A percentile compares a stretch with the other conserved stretches of the same genome.
Conservation (phyloP, 2,888 invertebrate species). For the Rotaria magnacalcarata region DNA sequence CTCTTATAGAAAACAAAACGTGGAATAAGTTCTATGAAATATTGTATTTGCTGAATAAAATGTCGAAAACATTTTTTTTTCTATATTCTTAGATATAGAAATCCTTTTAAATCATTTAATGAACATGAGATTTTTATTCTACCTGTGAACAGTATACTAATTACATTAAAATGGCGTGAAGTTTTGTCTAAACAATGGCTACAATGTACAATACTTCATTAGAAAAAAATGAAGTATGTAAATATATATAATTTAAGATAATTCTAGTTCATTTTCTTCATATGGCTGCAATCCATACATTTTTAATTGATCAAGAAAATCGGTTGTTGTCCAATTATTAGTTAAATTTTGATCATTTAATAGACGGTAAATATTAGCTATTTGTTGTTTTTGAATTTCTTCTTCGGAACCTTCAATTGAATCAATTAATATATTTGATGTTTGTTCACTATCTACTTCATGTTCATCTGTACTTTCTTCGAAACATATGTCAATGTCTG, state of each 20-base stretch:
- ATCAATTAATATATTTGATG: neutral
- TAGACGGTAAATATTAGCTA: neutral
- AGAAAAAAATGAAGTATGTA: neutral
- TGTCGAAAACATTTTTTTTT: too few relatives aligned
- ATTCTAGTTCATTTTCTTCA: neutral
- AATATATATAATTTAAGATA: neutral
- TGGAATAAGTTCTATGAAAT: too few relatives aligned
- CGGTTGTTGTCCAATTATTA: slow-evolving; percentile 18
- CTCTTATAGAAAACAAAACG: too few relatives aligned
- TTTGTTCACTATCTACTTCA: neutral
- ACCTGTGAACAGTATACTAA: neutral
- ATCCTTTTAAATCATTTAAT: neutral
- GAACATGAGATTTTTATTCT: neutral
- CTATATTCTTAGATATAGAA: too few relatives aligned
- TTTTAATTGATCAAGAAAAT: slow-evolving; percentile 13
- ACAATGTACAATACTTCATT: neutral
- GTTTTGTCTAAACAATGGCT: neutral
- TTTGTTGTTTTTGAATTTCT: slow-evolving; percentile 19
- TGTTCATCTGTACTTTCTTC: neutral
- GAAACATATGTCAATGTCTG: neutral
- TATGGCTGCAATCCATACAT: neutral
- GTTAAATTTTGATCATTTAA: neutral
- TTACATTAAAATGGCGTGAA: neutral
- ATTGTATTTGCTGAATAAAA: too few relatives aligned
- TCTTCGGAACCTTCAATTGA: neutral